Evolutionary conservation across 1,140 invertebrate genomes (phyloP), one percentile per base, ranked within the genome.

Genomic region (Cyphomyrmex costatus): DNA sequence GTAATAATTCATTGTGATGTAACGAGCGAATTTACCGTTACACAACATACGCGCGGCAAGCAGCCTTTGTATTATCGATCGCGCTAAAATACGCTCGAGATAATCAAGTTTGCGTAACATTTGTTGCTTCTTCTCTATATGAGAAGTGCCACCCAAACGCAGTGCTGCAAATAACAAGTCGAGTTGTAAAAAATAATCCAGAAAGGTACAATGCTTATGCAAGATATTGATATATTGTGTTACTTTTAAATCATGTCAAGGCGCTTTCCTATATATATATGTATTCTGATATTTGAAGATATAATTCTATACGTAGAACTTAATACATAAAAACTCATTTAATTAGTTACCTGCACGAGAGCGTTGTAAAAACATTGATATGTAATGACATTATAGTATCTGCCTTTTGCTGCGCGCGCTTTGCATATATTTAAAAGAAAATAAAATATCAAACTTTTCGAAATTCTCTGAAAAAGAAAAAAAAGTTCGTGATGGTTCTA

Each of bases 81-180:
- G 79, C 24, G 36, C 66, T 73, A 82, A 82, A 73, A 82, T 82
- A 82, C 56, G 68, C 68, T 83, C 36, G 24, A 71, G 68, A 83
- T 83, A 83, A 83, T 83, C 79, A 83, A 83, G 79, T 83, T 83
- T 73, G 79, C 53, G 53, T 74, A 83, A 83, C 68, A 74, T 83
- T 83, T 74, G 79, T 83, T 83, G 71, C 68, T 73, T 83, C 56
- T 46, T 19, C 12, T 73, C 12, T 49, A 68, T 49, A 24, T 36
- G 53, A 66, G n/a, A 66, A 42, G 36, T 66, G 63, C n/a, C 33
- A 74, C 19, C 33, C 53, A 46, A 80, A 82, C 36, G 33, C 33
- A 36, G 3, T 56, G 51, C 27, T 61, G 68, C 36, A 74, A 74
- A 73, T 74, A 74, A 49, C 53, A 73, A 33, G 53, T 60, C 68